Percentiles rank a stretch among this genome's conserved stretches.
Evolutionary conservation across 2,888 invertebrate species (phyloP).

Genomic region (Aphodius sticticus): DNA sequence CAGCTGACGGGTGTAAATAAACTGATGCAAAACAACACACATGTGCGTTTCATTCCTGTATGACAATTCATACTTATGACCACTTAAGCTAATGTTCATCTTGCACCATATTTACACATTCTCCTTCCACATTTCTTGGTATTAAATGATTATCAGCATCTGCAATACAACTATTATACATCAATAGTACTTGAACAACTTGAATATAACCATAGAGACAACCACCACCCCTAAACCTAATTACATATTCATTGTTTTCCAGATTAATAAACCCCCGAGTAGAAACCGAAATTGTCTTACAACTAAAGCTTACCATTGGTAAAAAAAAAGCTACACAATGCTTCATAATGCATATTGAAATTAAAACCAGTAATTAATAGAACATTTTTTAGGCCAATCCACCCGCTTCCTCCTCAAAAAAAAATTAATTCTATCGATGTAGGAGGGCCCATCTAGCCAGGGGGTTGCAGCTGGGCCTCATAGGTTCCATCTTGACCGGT

Average conservation of each 20-base stretch:
- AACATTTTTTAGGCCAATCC: not conserved
- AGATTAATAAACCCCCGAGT: not conserved
- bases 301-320: not conserved
- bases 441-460: constrained; percentile 4
- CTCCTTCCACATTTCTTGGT: too few relatives aligned
- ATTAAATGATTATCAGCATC: too few relatives aligned
- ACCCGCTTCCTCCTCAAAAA: not conserved
- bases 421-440: not conserved
- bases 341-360: not conserved
- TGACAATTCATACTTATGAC: too few relatives aligned
- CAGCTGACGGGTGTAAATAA: too few relatives aligned
- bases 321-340: not conserved
- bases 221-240: not conserved
- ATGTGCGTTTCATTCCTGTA: too few relatives aligned
- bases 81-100: too few relatives aligned
- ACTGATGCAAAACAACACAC: too few relatives aligned
- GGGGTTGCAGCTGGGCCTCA: not conserved
- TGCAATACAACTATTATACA: too few relatives aligned
- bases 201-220: too few relatives aligned
- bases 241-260: not conserved
- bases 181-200: too few relatives aligned
- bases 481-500: not conserved
- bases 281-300: not conserved
- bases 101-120: too few relatives aligned
- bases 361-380: not conserved